Conservation (phyloP, 1,140 invertebrate species). For the Dryas iulia region DNA sequence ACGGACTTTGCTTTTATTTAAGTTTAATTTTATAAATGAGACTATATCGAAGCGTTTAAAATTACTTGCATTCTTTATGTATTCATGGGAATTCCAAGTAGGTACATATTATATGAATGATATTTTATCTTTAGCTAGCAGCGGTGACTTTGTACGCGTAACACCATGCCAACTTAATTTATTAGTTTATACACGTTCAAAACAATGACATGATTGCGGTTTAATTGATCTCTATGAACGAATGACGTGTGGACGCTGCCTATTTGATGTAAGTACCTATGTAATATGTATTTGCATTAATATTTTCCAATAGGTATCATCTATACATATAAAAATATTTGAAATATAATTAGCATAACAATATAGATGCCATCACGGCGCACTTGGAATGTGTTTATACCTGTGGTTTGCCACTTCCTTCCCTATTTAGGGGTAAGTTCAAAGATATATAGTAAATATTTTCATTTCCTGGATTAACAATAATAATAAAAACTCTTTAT, state of each 20-base stretch:
- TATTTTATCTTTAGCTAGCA: background rate
- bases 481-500: too few species aligned
- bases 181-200: constrained; percentile 9
- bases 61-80: background rate
- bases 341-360: too few species aligned
- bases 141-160: background rate
- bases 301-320: too few species aligned
- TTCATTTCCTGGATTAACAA: too few species aligned
- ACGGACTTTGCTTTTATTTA: background rate
- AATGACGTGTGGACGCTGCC: background rate
- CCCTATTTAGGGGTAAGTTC: too few species aligned
- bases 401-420: too few species aligned
- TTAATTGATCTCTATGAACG: constrained; percentile 6
- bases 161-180: background rate
- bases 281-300: background rate
- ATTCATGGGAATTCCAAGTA: background rate
- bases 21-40: background rate
- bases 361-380: too few species aligned
- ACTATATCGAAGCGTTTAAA: background rate
- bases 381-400: too few species aligned
- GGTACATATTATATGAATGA: background rate
- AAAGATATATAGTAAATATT: too few species aligned
- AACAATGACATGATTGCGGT: constrained; percentile 11
- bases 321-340: too few species aligned
- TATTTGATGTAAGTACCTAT: background rate